phyloP scores from a whole-genome alignment of 1,140 invertebrate species.

The Diprion similis region DNA sequence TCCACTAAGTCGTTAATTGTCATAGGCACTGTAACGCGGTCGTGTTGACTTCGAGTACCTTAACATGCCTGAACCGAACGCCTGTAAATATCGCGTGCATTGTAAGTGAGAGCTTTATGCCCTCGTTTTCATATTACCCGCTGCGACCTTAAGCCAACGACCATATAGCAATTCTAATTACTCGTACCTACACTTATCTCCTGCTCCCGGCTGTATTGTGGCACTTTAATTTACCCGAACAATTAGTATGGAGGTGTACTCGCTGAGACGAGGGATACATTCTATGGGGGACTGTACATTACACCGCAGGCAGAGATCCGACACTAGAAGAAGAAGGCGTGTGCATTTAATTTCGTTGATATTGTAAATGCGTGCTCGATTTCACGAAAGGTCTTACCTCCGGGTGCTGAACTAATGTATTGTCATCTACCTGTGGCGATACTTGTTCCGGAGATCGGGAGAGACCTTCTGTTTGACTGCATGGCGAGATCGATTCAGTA shows the following conservation, averaged over 20 bases:
- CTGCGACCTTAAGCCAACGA: not conserved
- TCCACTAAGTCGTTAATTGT: slow-evolving; percentile 5
- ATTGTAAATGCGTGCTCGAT: too few species aligned
- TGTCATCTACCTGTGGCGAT: not conserved
- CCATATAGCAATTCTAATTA: not conserved
- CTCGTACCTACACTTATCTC: not conserved
- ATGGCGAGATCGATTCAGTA: not conserved
- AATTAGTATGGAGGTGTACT: not conserved
- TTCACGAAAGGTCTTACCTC: not conserved
- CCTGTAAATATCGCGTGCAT: not conserved
- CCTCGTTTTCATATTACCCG: slow-evolving; percentile 1
- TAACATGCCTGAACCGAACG: too few species aligned
- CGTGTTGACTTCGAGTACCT: too few species aligned
- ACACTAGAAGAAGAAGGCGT: too few species aligned
- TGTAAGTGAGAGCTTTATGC: slow-evolving; percentile 2
- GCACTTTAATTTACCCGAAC: not conserved
- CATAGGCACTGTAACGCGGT: not conserved
- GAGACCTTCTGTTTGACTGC: not conserved
- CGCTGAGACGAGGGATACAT: not conserved
- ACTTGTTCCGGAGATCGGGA: not conserved
- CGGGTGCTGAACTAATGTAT: not conserved
- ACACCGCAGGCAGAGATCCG: too few species aligned
- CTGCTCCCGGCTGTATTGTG: not conserved
- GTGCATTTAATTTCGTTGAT: too few species aligned
- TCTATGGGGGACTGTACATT: too few species aligned